These are phyloP conservation scores for Vidua macroura DNA, from an alignment of 2,113 vertebrate species.

Conservation along the genomic window DNA sequence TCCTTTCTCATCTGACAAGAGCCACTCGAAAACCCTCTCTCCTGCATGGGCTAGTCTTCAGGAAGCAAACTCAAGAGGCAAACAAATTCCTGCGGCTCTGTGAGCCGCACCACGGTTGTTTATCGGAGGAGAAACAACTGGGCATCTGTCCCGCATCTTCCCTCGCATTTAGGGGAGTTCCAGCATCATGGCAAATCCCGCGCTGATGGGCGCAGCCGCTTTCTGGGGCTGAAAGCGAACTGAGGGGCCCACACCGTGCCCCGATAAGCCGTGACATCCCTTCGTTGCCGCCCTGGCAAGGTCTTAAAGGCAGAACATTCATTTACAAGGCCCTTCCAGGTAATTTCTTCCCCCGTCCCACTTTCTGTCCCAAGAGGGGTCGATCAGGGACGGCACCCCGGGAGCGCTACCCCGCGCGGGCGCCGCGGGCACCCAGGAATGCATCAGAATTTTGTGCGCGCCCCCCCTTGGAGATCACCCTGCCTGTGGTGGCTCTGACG, in stretches of 20 bases:
- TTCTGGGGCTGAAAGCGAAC: neutral
- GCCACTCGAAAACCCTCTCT: neutral
- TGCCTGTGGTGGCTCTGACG: neutral
- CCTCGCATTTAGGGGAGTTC: neutral
- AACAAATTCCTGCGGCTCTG: neutral
- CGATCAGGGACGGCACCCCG: rapidly evolving
- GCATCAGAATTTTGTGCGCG: neutral
- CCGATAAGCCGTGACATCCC: neutral
- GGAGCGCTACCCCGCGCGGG: too few relatives aligned
- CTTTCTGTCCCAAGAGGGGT: neutral
- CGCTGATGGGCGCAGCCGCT: neutral
- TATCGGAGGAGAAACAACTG: neutral
- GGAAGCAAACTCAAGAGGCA: neutral
- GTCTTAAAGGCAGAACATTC: neutral
- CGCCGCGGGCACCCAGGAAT: neutral
- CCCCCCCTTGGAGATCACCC: too few relatives aligned
- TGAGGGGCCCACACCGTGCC: neutral
- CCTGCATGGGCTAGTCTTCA: neutral
- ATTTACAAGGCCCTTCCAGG: neutral
- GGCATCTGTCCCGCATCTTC: neutral
- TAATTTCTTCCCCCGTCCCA: neutral
- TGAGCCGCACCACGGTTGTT: neutral
- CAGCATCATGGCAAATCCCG: neutral
- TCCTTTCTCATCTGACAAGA: neutral
- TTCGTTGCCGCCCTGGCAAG: neutral